Conservation (phyloP, 1,140 invertebrate species). For the Scaptomyza graminum region DNA sequence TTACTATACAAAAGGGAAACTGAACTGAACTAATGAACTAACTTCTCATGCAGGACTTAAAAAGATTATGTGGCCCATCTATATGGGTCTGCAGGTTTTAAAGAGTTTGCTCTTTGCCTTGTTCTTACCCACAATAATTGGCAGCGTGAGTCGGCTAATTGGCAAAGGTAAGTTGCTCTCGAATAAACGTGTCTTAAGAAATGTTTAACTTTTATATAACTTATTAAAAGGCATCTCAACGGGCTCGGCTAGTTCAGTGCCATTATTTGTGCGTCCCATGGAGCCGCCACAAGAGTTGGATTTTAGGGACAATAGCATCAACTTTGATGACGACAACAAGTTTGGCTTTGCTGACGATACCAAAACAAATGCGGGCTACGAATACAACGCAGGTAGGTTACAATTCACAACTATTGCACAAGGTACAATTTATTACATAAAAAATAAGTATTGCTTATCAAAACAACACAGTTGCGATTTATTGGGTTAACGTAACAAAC, state of each 20-base stretch:
- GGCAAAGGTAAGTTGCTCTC: slow-evolving; percentile 88
- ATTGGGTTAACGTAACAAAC: not conserved
- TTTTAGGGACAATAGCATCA: slow-evolving; percentile 84
- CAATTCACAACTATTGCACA: not conserved
- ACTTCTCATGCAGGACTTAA: slow-evolving; percentile 86
- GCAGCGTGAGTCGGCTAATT: slow-evolving; percentile 91
- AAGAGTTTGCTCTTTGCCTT: slow-evolving; percentile 92
- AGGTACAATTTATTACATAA: too few species aligned
- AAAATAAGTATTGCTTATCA: too few species aligned
- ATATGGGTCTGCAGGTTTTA: slow-evolving; percentile 90
- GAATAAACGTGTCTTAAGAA: not conserved
- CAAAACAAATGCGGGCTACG: slow-evolving; percentile 76
- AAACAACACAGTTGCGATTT: not conserved
- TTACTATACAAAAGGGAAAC: too few species aligned
- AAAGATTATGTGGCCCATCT: slow-evolving; percentile 90
- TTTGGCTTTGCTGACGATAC: slow-evolving; percentile 84
- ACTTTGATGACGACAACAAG: slow-evolving; percentile 84
- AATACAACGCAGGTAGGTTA: slow-evolving; percentile 83
- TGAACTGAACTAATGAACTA: slow-evolving; percentile 7
- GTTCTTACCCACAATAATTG: slow-evolving; percentile 92
- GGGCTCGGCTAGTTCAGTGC: slow-evolving; percentile 68
- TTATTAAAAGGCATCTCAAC: slow-evolving; percentile 58
- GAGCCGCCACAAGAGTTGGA: slow-evolving; percentile 86
- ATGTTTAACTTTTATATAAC: not conserved
- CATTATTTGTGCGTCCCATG: slow-evolving; percentile 74